Base-by-base conservation (phyloP, 2,888 invertebrate species). In the Xanthorhoe spadicearia region DNA sequence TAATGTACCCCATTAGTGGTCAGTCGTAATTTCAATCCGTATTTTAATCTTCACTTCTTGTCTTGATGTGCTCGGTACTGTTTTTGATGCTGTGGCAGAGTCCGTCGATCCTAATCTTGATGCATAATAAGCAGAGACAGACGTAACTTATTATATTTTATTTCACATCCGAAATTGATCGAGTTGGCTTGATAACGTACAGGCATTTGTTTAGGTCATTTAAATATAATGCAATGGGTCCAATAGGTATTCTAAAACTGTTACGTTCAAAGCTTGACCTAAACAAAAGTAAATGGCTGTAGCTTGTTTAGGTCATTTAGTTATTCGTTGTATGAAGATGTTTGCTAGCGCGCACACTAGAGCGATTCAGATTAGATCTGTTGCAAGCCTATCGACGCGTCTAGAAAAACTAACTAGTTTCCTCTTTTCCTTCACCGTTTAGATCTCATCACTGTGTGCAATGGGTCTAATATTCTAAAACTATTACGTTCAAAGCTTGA, bases 121-220 rank as follows among this genome's bases (percentile, higher is more conserved):
- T 80, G 87, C 82, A 89, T 92, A 92, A 92, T 92, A 92, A 90
- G 88, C 90, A 87, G 88, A 90, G 91, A 92, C 91, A 90, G 90
- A 92, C 90, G 85, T 91, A 85, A 88, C 90, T 90, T 92, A 43
- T 43, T 43, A 92, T 89, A 92, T 91, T 92, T 92, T 91, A 92
- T 92, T 90, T 88, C 90, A 91, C 83, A 87, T 90, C 91, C 87
- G 84, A 84, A 82, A 38, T 83, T 88, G 93, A 93, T 93, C 89
- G 85, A 90, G 88, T 80, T 87, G 85, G 79, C 79, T 71, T 76
- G 92, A 92, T 92, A 92, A 91, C 82, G 78, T 76, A 61, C 77
- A 76, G 83, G 77, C 80, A 88, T 92, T 91, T 90, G 89, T 91
- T 91, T 90, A 79, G 84, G 79, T 86, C 87, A 90, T 91, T n/a